Percentiles rank a stretch among this genome's conserved stretches.
These are phyloP conservation scores for Rhynchonycteris naso DNA, from an alignment of 2,797 vertebrate genomes.

Conservation along the genomic window DNA sequence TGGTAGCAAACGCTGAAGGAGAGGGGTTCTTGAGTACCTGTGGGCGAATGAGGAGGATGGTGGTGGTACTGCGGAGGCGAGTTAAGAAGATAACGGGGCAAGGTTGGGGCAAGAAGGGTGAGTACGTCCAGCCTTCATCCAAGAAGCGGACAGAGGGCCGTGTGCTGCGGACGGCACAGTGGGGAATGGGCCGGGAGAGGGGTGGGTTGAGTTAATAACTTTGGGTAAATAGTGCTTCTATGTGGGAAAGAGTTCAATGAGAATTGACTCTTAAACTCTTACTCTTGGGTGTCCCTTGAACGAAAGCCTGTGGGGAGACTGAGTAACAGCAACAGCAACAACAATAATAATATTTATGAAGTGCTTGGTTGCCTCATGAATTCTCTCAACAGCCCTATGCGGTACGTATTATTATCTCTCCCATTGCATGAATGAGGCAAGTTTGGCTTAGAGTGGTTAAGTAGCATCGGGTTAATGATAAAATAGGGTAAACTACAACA, in stretches of 20 bases:
- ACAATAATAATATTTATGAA: neutral
- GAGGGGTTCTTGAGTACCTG: neutral
- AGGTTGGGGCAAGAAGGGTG: neutral
- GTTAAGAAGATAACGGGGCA: neutral
- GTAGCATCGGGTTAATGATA: neutral
- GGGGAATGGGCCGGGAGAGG: neutral
- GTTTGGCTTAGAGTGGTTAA: neutral
- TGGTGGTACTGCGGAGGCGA: neutral
- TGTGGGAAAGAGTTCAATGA: neutral
- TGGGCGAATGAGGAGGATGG: neutral
- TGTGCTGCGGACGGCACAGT: neutral
- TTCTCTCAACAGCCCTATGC: neutral
- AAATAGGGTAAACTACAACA: neutral
- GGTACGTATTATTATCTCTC: neutral
- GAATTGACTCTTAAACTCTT: neutral
- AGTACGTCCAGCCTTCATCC: neutral
- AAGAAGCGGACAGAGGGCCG: neutral
- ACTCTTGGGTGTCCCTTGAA: neutral
- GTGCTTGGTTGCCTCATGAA: neutral
- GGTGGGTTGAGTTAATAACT: neutral
- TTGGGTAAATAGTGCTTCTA: neutral
- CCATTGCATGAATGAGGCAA: neutral
- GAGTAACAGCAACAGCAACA: neutral
- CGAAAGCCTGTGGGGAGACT: neutral
- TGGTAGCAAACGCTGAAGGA: neutral